These are phyloP conservation scores for Apaloderma vittatum DNA, from an alignment of 2,113 vertebrate genomes.

Conservation along the genomic window DNA sequence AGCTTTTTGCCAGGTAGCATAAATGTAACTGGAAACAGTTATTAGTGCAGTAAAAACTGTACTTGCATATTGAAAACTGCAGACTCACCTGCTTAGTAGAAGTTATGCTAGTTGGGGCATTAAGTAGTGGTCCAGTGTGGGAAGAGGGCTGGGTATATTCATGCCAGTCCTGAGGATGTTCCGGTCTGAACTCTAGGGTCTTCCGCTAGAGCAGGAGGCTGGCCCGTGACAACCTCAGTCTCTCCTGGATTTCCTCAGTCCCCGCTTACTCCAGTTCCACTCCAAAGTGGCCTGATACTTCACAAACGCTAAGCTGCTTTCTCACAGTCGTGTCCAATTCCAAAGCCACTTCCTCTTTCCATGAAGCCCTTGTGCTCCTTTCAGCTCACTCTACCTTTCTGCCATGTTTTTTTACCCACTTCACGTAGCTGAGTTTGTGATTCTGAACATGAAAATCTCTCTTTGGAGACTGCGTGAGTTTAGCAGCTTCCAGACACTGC, in stretches of 20 bases:
- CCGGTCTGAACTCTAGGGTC: background rate
- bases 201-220: background rate
- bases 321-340: background rate
- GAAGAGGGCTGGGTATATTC: accelerated
- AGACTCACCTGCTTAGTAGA: background rate
- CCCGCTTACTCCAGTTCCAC: background rate
- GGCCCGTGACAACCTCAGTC: background rate
- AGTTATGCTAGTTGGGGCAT: background rate
- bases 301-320: background rate
- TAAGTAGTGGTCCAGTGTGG: background rate
- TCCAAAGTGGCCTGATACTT: background rate
- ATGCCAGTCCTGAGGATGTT: background rate
- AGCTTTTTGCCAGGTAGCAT: background rate
- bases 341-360: background rate
- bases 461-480: background rate
- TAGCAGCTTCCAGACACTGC: background rate
- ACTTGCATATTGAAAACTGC: background rate
- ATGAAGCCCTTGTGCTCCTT: background rate
- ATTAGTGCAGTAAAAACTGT: background rate
- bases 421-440: background rate
- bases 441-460: background rate
- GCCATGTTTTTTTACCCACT: background rate
- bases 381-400: background rate
- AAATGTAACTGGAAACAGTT: background rate
- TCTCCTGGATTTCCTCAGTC: background rate